Evolutionary conservation across 2,888 invertebrate species (phyloP), one percentile per base, ranked within the genome.

Genomic region (Ichneumoninae sp.): DNA sequence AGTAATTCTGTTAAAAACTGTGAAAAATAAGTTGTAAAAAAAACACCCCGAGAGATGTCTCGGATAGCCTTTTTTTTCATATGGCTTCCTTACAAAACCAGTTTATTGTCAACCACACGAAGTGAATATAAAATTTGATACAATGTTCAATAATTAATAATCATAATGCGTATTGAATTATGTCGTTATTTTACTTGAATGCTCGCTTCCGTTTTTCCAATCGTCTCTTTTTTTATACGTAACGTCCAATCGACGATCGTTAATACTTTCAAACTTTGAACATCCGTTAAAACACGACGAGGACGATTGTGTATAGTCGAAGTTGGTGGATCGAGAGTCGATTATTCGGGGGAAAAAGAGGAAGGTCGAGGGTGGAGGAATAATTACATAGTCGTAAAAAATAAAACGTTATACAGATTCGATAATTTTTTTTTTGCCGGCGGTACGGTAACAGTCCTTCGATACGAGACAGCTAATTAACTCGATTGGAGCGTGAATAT

Each of bases 61-160:
- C 66, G n/a, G 52, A 36, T 73, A 36, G 30, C 44, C 36, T 40
- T 75, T 85, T n/a, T 85, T 85, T 85, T 83, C 83, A 80, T 65
- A 80, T 83, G 85, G 85, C 84, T 91, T 91, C 90, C 91, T 89
- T 92, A 92, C 91, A 92, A 92, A 92, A 92, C 91, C 91, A 91
- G 89, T 92, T 92, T 92, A 92, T 92, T 92, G 92, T 91, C 92
- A 92, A 92, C 90, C 92, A 92, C 92, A 92, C 91, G 91, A 92
- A 92, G 92, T 92, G 91, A 92, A 92, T 92, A 92, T 92, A 92
- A 92, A 92, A 92, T 92, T 92, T 92, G 90, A 92, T 92, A 92
- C 90, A 92, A 91, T 92, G 90, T 91, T 91, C 87, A 92, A 92
- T 92, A 91, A 92, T 91, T 87, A 90, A 91, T 91, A 91, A 91